Evolutionary conservation across 2,888 invertebrate genomes (phyloP).

Genomic region (Hemicrepidius hirtus): DNA sequence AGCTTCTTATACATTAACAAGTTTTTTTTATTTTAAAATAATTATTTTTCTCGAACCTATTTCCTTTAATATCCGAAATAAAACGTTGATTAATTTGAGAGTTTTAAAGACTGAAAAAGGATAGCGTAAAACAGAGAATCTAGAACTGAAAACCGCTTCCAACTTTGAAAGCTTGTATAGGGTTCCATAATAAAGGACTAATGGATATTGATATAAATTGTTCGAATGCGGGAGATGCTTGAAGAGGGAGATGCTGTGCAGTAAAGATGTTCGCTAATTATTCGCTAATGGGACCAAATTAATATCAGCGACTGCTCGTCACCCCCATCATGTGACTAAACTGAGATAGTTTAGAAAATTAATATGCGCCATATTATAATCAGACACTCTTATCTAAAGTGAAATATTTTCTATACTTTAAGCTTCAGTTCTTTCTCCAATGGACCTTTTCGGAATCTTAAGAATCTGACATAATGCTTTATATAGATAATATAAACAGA

Average conservation of each 20-base stretch:
- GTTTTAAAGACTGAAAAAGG: neutral
- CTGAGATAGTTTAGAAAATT: slow-evolving; percentile 27
- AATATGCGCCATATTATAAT: slow-evolving; percentile 21
- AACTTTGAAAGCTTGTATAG: slow-evolving; percentile 28
- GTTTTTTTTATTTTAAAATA: too few relatives aligned
- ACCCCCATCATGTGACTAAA: slow-evolving; percentile 26
- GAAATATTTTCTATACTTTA: too few relatives aligned
- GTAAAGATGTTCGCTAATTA: slow-evolving; percentile 37
- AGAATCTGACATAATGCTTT: too few relatives aligned
- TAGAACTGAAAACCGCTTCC: slow-evolving; percentile 6
- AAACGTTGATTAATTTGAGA: neutral
- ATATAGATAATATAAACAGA: too few relatives aligned
- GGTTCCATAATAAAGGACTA: slow-evolving; percentile 32
- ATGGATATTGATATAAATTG: slow-evolving; percentile 43
- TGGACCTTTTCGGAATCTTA: too few relatives aligned
- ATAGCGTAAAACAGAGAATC: neutral
- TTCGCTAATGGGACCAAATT: slow-evolving; percentile 37
- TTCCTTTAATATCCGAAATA: too few relatives aligned
- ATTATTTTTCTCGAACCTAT: too few relatives aligned
- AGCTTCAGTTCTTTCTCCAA: too few relatives aligned
- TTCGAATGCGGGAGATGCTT: slow-evolving; percentile 22
- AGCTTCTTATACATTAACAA: too few relatives aligned
- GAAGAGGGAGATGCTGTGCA: slow-evolving; percentile 18
- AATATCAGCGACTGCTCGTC: slow-evolving; percentile 37
- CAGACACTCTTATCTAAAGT: neutral